Conservation (phyloP, 2,113 vertebrate genomes). For the Hippocampus zosterae region DNA sequence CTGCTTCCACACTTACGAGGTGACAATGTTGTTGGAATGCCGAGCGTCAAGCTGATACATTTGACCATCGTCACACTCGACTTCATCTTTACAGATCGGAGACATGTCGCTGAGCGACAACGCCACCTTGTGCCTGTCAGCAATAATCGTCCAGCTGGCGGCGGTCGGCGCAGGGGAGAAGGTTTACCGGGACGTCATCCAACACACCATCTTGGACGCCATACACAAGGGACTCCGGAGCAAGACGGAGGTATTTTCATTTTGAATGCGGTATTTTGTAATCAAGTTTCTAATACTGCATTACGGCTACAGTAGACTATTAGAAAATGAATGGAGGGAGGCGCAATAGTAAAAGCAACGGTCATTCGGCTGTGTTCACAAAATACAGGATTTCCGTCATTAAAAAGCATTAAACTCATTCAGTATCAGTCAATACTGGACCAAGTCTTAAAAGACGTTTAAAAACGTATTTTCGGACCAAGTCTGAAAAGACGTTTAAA, state of each 20-base stretch:
- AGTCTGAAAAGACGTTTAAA: too few relatives aligned
- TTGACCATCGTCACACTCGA: neutral
- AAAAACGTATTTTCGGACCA: too few relatives aligned
- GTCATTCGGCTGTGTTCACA: neutral
- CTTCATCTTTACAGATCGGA: conserved; percentile 71
- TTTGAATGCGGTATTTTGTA: neutral
- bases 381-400: too few relatives aligned
- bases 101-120: conserved; percentile 95
- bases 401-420: too few relatives aligned
- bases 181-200: conserved; percentile 82
- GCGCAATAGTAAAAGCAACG: neutral
- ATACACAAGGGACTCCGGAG: conserved; percentile 84
- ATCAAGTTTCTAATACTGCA: too few relatives aligned
- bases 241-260: conserved; percentile 79
- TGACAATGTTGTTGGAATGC: conserved; percentile 37
- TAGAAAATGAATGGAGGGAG: neutral
- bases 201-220: conserved; percentile 80
- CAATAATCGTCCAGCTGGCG: conserved; percentile 76
- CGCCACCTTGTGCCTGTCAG: conserved; percentile 82
- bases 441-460: too few relatives aligned
- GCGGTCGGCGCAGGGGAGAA: conserved; percentile 71
- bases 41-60: neutral
- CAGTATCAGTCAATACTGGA: too few relatives aligned
- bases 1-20: conserved; percentile 94
- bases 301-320: neutral